Evolutionary conservation across 2,888 invertebrate species (phyloP), one percentile per base, ranked within the genome.

Genomic region (Eugnorisma glareosa): DNA sequence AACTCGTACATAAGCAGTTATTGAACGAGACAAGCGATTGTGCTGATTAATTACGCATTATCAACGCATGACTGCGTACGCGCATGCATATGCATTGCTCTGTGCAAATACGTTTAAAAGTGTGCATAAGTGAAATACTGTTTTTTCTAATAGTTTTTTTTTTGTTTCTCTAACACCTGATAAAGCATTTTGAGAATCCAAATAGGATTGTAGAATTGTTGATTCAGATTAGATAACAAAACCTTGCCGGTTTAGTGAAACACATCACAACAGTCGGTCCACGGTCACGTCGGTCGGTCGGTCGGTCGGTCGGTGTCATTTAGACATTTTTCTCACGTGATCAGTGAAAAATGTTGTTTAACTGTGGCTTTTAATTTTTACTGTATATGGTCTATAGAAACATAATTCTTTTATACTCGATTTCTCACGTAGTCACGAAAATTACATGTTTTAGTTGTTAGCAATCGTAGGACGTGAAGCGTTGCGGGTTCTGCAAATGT

Each of bases 21-120:
- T 81, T 81, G 73, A 81, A 75, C 45, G 75, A 79, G 80, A 84
- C 82, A 84, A 67, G 74, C 54, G 66, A 66, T 77, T 66, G 71
- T 45, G 64, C 67, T 85, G 83, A 85, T 85, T 85, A 82, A 85
- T 85, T 71, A 85, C 80, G 77, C 80, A 85, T 85, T 80, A 85
- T 68, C n/a, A 43, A 68, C 75, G 70, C 80, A 71, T 35, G 67
- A 59, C 18, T 75, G 77, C 70, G 71, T 79, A 63, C 43, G 61
- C 70, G 77, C 43, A 43, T 84, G 21, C 75, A 84, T 78, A 84
- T 82, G 79, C 69, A 80, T 67, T 11, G n/a, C n/a, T 51, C 8
- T 45, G 72, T 31, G 45, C 51, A 69, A 83, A 63, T 74, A 81
- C 40, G 54, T 64, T 68, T 37, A 66, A 73, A 61, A 63, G 81